These are phyloP conservation scores for Nomada ruficornis DNA, from an alignment of 2,888 invertebrate species.

Conservation along the genomic window DNA sequence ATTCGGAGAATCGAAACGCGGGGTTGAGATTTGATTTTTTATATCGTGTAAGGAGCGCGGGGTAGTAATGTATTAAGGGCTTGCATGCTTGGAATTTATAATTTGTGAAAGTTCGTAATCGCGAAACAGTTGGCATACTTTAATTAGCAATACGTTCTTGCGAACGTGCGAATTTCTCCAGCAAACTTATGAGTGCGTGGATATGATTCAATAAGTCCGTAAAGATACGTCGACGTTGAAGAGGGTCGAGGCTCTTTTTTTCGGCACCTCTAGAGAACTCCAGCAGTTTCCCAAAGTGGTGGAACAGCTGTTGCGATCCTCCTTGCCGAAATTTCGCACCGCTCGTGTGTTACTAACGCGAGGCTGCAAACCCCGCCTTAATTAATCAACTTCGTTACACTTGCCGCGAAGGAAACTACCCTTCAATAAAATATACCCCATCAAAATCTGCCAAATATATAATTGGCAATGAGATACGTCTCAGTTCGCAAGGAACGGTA, in stretches of 20 bases:
- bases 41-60: too few relatives aligned
- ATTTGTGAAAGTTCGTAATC: too few relatives aligned
- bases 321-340: constrained; percentile 44
- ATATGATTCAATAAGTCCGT: constrained; percentile 81
- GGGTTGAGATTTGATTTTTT: too few relatives aligned
- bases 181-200: constrained; percentile 50
- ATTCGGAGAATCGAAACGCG: too few relatives aligned
- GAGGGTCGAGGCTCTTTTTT: constrained; percentile 77
- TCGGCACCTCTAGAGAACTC: constrained; percentile 51
- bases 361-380: constrained; percentile 9
- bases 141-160: too few relatives aligned
- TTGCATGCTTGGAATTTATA: too few relatives aligned
- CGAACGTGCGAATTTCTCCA: not conserved
- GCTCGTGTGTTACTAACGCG: constrained; percentile 47
- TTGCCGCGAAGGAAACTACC: not conserved
- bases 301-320: constrained; percentile 71
- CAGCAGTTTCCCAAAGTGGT: constrained; percentile 26
- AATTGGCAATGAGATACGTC: not conserved
- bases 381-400: constrained; percentile 36
- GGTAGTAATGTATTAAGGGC: too few relatives aligned
- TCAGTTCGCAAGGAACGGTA: constrained; percentile 33
- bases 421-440: not conserved
- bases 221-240: constrained; percentile 76
- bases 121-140: too few relatives aligned
- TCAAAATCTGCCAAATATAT: not conserved